Conservation (phyloP, 2,113 vertebrate genomes). For the Arenaria interpres region DNA sequence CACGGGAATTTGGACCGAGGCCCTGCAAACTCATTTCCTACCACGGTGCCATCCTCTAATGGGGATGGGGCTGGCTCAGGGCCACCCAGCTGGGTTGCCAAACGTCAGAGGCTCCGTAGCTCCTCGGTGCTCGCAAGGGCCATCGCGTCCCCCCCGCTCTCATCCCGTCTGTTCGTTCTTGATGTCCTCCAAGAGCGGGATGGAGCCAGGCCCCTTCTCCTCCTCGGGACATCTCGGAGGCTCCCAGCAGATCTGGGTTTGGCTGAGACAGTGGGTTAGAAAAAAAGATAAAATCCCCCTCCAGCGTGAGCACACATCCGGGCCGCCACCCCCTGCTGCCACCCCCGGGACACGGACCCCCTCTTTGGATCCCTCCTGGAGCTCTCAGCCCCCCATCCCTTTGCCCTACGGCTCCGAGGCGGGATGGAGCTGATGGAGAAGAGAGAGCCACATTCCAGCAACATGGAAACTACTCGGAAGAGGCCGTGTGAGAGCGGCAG, state of each 20-base stretch:
- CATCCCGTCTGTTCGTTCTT: not conserved
- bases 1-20: not conserved
- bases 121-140: not conserved
- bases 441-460: not conserved
- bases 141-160: not conserved
- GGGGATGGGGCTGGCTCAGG: not conserved
- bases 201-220: not conserved
- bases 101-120: not conserved
- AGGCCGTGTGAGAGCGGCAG: not conserved
- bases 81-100: not conserved
- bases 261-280: not conserved
- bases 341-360: accelerated
- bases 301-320: accelerated
- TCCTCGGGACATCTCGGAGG: not conserved
- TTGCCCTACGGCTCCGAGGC: not conserved
- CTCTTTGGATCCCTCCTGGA: not conserved
- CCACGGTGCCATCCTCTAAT: not conserved
- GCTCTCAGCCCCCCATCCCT: not conserved
- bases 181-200: not conserved
- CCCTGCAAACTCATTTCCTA: slow-evolving; percentile 34
- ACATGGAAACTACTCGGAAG: not conserved
- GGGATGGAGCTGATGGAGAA: not conserved
- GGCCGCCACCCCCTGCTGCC: not conserved
- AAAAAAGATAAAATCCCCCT: not conserved
- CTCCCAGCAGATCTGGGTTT: accelerated